Evolutionary conservation across 53 echinoderm and acorn worm species (phyloP).

Genomic region (Patiria pectinifera): DNA sequence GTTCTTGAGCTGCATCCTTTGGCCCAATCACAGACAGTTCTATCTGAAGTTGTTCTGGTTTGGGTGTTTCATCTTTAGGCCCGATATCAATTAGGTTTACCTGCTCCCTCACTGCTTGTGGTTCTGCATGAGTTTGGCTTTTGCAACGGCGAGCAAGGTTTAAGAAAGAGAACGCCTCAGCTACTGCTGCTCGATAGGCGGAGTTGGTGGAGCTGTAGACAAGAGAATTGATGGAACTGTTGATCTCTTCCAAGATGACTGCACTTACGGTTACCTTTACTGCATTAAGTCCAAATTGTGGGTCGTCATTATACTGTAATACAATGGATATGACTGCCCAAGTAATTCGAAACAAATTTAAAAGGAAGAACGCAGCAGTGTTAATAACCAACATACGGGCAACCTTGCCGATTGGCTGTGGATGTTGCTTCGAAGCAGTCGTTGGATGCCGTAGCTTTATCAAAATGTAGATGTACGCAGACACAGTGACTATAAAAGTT

Average conservation of each 20-base stretch:
- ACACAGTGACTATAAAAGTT: neutral
- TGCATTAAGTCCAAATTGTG: neutral
- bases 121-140: no score
- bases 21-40: no score
- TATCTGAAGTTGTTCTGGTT: no score
- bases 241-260: neutral
- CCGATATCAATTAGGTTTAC: no score
- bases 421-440: neutral
- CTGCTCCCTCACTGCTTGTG: neutral
- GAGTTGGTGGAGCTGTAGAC: no score
- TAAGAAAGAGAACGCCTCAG: neutral
- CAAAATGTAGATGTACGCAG: neutral
- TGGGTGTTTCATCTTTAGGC: no score
- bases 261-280: neutral
- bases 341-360: neutral
- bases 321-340: neutral
- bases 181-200: neutral
- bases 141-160: no score
- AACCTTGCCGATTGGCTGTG: neutral
- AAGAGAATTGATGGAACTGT: neutral
- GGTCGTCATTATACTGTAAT: neutral
- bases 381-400: neutral
- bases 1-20: no score
- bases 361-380: neutral
- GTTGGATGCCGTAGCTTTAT: neutral